phyloP scores from a whole-genome alignment of 2,888 invertebrate species.

The Alloplasta piceator region DNA sequence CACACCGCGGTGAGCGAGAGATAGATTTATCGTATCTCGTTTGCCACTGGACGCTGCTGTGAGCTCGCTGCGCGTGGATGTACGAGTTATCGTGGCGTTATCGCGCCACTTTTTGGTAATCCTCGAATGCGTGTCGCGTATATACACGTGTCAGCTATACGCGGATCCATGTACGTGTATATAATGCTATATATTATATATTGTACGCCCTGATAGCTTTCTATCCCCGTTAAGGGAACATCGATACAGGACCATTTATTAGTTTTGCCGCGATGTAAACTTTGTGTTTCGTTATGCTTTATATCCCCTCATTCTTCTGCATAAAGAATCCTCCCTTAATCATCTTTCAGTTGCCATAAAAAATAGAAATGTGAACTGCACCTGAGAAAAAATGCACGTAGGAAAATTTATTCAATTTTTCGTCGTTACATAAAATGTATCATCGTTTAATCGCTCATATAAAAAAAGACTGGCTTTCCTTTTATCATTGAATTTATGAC shows the following conservation, averaged over 20 bases:
- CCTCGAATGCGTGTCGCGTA: conserved; percentile 42
- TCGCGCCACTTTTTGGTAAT: conserved; percentile 62
- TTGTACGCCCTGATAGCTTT: conserved; percentile 25
- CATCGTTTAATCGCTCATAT: no score
- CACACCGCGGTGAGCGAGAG: conserved; percentile 35
- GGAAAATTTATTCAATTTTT: no score
- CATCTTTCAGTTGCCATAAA: no score
- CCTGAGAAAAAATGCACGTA: no score
- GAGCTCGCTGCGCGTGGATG: conserved; percentile 26
- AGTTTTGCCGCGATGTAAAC: conserved; percentile 10
- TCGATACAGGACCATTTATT: conserved; percentile 42
- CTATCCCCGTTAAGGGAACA: conserved; percentile 15
- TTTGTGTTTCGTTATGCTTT: neutral
- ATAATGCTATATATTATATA: neutral
- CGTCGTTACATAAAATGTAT: no score
- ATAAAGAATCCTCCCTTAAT: neutral
- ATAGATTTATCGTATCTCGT: conserved; percentile 63
- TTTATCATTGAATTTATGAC: no score
- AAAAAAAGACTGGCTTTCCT: no score
- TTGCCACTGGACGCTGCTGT: conserved; percentile 47
- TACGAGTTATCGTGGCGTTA: conserved; percentile 59
- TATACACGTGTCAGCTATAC: conserved; percentile 32
- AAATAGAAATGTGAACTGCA: no score
- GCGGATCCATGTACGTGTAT: neutral
- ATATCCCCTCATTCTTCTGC: neutral